These are phyloP conservation scores for Tipula lateralis DNA, from an alignment of 2,888 invertebrate species.

Conservation along the genomic window DNA sequence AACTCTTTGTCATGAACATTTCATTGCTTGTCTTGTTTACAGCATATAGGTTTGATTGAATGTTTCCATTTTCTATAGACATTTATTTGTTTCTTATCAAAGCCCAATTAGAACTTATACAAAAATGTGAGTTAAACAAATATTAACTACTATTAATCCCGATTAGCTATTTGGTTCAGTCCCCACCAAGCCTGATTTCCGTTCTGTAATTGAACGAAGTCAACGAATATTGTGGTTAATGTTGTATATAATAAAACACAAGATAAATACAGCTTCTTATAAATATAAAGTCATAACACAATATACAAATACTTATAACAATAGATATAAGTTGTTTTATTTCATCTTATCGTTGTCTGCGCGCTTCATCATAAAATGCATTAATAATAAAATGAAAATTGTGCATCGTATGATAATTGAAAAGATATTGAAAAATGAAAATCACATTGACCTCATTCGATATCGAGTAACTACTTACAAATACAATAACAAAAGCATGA, in stretches of 20 bases:
- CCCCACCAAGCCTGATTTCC: background rate
- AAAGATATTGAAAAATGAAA: conserved; percentile 1
- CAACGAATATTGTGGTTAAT: background rate
- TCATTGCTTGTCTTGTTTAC: no score
- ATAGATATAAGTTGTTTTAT: background rate
- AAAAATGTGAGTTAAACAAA: no score
- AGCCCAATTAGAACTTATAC: no score
- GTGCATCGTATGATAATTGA: conserved; percentile 19
- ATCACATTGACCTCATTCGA: conserved; percentile 16
- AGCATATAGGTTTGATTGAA: no score
- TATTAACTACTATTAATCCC: no score
- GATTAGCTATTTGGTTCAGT: no score
- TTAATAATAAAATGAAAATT: conserved; percentile 6
- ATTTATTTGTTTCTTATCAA: no score
- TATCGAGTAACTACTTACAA: background rate
- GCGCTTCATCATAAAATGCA: background rate
- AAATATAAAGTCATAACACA: background rate
- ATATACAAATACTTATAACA: background rate
- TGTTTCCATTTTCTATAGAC: no score
- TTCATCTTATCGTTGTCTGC: background rate
- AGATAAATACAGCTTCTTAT: background rate
- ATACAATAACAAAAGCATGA: background rate
- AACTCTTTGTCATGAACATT: no score
- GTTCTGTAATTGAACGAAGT: background rate
- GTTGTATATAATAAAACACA: background rate